These are phyloP conservation scores for Scolanthus callimorphus DNA, from an alignment of 92 coral and sea anemone genomes.

Conservation along the genomic window DNA sequence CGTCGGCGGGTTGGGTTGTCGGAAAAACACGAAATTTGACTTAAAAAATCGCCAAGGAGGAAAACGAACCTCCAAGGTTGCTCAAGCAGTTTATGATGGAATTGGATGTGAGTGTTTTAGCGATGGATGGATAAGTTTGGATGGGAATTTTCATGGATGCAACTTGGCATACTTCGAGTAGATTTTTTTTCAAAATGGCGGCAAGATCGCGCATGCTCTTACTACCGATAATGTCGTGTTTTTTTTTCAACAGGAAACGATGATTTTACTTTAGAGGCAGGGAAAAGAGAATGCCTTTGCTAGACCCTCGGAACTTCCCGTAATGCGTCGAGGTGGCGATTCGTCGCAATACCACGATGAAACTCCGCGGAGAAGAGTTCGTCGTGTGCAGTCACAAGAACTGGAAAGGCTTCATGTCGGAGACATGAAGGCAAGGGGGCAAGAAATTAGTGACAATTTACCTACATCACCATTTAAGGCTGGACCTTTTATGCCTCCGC, in stretches of 20 bases:
- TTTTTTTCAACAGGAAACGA: slow-evolving; percentile 18
- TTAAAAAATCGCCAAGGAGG: slow-evolving; percentile 17
- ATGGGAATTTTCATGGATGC: slow-evolving; percentile 49
- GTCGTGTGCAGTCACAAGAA: slow-evolving; percentile 87
- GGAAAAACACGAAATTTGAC: slow-evolving; percentile 21
- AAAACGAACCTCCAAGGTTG: slow-evolving; percentile 21
- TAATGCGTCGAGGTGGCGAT: slow-evolving; percentile 93
- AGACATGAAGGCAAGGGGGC: slow-evolving; percentile 55
- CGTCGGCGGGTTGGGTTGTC: slow-evolving; percentile 6
- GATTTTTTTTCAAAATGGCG: slow-evolving; percentile 90
- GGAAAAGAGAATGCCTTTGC: slow-evolving; percentile 20
- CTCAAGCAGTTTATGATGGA: slow-evolving; percentile 32
- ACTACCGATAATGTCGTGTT: slow-evolving; percentile 45
- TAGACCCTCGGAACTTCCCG: slow-evolving; percentile 32
- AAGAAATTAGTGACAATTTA: slow-evolving; percentile 63
- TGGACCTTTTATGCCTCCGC: slow-evolving; percentile 69
- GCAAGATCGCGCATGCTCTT: slow-evolving; percentile 97
- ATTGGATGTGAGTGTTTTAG: slow-evolving; percentile 46
- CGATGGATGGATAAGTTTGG: slow-evolving; percentile 71
- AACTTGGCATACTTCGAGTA: slow-evolving; percentile 29
- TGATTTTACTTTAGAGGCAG: neutral
- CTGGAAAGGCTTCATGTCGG: slow-evolving; percentile 73
- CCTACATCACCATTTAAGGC: slow-evolving; percentile 82
- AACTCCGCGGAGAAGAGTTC: slow-evolving; percentile 92
- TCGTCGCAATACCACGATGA: slow-evolving; percentile 96